Evolutionary conservation across 2,797 vertebrate species (phyloP), one percentile per base, ranked within the genome.

Genomic region (Sebastes variabilis): DNA sequence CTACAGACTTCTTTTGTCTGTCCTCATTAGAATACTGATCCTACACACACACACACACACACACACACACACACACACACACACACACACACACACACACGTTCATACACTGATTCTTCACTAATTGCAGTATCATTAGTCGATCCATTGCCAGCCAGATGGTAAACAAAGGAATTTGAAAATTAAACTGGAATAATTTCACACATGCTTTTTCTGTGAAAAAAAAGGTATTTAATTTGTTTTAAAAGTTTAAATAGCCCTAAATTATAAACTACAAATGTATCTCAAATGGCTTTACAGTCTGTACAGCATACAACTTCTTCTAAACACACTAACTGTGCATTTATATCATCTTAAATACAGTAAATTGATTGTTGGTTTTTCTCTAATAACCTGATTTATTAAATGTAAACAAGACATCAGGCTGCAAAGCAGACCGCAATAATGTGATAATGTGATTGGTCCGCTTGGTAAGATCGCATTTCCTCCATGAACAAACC

Each of bases 21-120:
- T 88, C 92, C 92, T 95, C 95, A 96, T 96, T 96, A 96, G 94
- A 96, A 95, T 95, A 94, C 93, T 92, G 93, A 94, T 93, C 89
- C 93, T 80, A 42, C 91, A 81, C 92, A 83, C 89, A 83, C 90
- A 67, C 87, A 76, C 82, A 66, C 30, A 74, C 70, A 67, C 60
- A 80, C 65, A 49, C 55, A 62, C 42, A 68, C 25, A 72, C 75
- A 32, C 76, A 68, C 62, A 71, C 60, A 60, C 70, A 73, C 27
- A 66, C 62, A 65, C 42, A 71, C 69, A 16, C 18, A 61, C 18
- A 13, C 54, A 56, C 9, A 55, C 80, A 71, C 64, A 25, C 55
- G 70, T 13, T 38, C 36, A 38, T 38, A 38, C 36, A 38, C 36
- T 2, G 36, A 38, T 81, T 83, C 87, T 69, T 54, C 67, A 74